Evolutionary conservation across 2,113 vertebrate species (phyloP), one percentile per base, ranked within the genome.

Genomic region (Cisticola juncidis): DNA sequence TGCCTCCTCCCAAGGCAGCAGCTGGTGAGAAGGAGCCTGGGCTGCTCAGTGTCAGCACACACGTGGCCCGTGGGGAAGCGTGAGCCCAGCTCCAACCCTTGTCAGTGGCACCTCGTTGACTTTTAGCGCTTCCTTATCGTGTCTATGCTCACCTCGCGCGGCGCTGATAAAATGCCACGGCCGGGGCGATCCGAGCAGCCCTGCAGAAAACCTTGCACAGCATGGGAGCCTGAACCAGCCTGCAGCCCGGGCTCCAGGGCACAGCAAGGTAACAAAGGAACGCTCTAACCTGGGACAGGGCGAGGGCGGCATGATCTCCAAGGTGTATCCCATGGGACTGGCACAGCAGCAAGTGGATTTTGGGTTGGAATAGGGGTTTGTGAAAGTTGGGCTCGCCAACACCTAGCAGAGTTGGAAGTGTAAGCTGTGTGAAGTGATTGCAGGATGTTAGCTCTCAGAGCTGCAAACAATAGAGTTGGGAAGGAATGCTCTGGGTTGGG

Each of bases 101-200:
- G 94, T 97, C 97, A 97, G 45, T 40, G 92, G 93, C 97, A 97
- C 97, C 95, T 97, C 85, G 66, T 96, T 97, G 97, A 98, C 96
- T 98, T 96, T 96, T 98, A 97, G 88, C 95, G 69, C 97, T 64
- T 97, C 78, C 73, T 97, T 97, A 95, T 97, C 97, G 18, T 76
- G 80, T 96, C 97, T 48, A 92, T 84, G 14, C 93, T 95, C 83
- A 88, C 96, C 96, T 96, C 96, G 7, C 47, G 58, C 48, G 19
- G 88, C 24, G 33, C 88, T 65, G 98, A 98, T 98, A 97, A 98
- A 98, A 98, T 97, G 94, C 97, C 97, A 56, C 81, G 54, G 62
- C 94, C 7, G 10, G 85, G 42, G 57, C 45, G 86, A 92, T 91
- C 83, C 21, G 53, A 36, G 90, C 87, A 38, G 90, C 85, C 72